Conservation (phyloP, 2,113 vertebrate genomes). For the Pituophis catenifer region DNA sequence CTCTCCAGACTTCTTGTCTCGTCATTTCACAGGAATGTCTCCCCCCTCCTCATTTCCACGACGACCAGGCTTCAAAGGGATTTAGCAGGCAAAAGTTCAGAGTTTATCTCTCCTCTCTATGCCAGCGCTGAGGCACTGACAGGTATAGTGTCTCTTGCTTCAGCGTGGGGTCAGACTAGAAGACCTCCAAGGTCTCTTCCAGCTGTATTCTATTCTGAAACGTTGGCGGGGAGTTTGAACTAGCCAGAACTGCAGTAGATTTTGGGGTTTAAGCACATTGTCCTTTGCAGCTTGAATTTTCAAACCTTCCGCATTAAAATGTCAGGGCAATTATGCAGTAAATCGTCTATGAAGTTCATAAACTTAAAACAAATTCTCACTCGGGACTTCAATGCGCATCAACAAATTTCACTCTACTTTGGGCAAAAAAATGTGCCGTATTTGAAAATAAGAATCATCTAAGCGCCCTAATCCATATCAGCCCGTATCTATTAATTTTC, state of each 20-base stretch:
- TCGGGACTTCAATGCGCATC: slow-evolving; percentile 28
- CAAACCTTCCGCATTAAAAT: slow-evolving; percentile 4
- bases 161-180: no score
- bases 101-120: no score
- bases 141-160: no score
- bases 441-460: slow-evolving; percentile 9
- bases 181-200: no score
- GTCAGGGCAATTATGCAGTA: slow-evolving; percentile 26
- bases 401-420: slow-evolving; percentile 22
- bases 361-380: slow-evolving; percentile 20
- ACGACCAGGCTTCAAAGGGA: no score
- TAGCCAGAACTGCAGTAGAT: background rate
- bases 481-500: slow-evolving; percentile 30
- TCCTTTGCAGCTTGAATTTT: slow-evolving; percentile 9
- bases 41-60: no score
- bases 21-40: no score
- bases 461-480: background rate
- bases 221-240: background rate
- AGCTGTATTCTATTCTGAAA: background rate
- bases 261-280: background rate
- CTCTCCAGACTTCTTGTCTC: no score
- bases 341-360: slow-evolving; percentile 23
- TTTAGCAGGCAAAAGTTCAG: no score
- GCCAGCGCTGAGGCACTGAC: no score
- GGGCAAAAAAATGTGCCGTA: background rate